These are phyloP conservation scores for Scyliorhinus canicula DNA, from an alignment of 2,797 vertebrate genomes.

Conservation along the genomic window DNA sequence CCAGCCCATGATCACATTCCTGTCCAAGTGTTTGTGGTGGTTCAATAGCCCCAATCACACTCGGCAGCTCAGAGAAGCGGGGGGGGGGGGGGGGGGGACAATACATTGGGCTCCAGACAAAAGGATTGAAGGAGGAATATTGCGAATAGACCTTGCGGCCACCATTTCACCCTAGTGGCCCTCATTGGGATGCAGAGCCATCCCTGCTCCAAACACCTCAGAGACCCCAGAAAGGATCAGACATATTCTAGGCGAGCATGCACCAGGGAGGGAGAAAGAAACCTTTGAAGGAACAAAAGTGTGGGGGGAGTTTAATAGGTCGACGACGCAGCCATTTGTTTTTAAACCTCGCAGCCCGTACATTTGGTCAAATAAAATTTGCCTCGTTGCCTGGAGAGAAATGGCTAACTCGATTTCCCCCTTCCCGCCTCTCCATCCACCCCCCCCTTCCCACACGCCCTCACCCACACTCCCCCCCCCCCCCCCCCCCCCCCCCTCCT, in stretches of 20 bases:
- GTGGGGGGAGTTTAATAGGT: neutral
- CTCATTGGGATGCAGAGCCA: neutral
- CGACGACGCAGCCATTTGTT: neutral
- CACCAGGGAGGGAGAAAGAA: neutral
- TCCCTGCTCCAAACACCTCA: neutral
- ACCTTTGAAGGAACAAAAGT: neutral
- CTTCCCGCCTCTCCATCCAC: neutral
- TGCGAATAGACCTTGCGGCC: neutral
- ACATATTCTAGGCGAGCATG: neutral
- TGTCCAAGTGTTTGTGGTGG: too few relatives aligned
- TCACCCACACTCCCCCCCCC: neutral
- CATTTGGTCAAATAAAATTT: neutral
- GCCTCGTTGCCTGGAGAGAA: neutral
- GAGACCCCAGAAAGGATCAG: neutral
- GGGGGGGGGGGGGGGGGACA: too few relatives aligned
- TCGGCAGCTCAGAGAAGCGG: neutral
- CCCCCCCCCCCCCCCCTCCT: neutral
- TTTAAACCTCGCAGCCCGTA: neutral
- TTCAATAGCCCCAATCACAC: neutral
- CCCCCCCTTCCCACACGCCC: too few relatives aligned
- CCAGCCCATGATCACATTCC: neutral
- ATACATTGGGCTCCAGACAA: neutral
- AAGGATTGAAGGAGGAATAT: neutral
- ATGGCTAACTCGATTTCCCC: neutral
- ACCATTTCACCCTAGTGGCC: neutral